Conservation (phyloP, 2,888 invertebrate genomes). For the Erannis defoliaria region DNA sequence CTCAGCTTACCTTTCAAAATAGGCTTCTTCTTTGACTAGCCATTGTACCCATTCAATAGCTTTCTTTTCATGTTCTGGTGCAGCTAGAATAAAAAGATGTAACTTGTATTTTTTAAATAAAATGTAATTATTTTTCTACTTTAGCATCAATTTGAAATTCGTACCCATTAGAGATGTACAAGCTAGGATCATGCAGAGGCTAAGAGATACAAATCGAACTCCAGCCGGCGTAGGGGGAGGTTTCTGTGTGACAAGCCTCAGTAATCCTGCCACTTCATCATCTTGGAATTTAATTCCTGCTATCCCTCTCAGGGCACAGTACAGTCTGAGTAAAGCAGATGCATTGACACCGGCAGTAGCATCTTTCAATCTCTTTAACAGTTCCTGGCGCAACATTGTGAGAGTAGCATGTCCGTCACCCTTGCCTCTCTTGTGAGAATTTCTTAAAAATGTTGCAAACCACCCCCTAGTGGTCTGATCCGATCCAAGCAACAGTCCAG, state of each 20-base stretch:
- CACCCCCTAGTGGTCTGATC: slow-evolving; percentile 96
- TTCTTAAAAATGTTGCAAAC: slow-evolving; percentile 96
- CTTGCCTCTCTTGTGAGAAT: slow-evolving; percentile 93
- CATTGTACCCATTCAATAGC: slow-evolving; percentile 97
- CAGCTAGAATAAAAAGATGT: slow-evolving; percentile 69
- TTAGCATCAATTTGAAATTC: slow-evolving; percentile 2
- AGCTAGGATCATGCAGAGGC: slow-evolving; percentile 97
- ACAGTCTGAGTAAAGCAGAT: slow-evolving; percentile 95
- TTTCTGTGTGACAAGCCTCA: slow-evolving; percentile 94
- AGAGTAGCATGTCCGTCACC: slow-evolving; percentile 90
- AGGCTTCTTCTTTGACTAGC: slow-evolving; percentile 96
- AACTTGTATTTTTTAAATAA: slow-evolving; percentile 3
- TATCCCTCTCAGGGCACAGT: slow-evolving; percentile 96
- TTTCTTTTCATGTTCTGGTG: slow-evolving; percentile 92
- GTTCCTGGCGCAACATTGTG: slow-evolving; percentile 91
- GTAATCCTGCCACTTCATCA: slow-evolving; percentile 94
- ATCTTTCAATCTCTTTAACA: slow-evolving; percentile 90
- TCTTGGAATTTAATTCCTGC: slow-evolving; percentile 97
- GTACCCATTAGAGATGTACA: slow-evolving; percentile 94
- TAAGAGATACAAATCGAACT: slow-evolving; percentile 96
- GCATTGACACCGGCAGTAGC: slow-evolving; percentile 92
- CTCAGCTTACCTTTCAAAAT: slow-evolving; percentile 90
- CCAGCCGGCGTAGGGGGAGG: slow-evolving; percentile 97
- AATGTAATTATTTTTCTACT: background rate
- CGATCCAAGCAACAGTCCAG: slow-evolving; percentile 95